Evolutionary conservation across 2,113 vertebrate species (phyloP), one percentile per base, ranked within the genome.

Genomic region (Ceyx margarethae): DNA sequence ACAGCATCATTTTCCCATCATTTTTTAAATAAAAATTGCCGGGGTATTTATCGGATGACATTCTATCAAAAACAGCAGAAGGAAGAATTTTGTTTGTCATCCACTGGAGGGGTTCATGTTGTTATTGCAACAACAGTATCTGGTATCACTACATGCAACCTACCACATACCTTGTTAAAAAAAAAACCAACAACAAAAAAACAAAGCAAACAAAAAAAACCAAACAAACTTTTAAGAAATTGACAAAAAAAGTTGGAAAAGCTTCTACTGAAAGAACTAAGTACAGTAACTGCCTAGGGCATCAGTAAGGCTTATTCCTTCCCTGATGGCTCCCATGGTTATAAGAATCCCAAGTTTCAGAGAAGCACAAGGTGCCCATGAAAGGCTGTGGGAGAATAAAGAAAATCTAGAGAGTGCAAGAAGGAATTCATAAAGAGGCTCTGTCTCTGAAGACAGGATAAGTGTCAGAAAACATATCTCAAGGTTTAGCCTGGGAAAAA

Each of bases 1-100:
- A 33, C 10, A 50, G 1, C 7, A 0, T 42, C 20, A n/a, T 75
- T 72, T 40, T 13, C 1, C 23, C 10, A 45, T 61, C 0, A 58
- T 35, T 83, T 85, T 26, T 56, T 1, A 87, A 82, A 87, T 80
- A 66, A 81, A 42, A 2, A 33, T 48, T 25, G 10, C 17, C 2
- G 13, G 50, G 13, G 7, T 43, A 60, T 72, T 87, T 83, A 64
- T 37, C 67, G 53, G 73, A 78, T 78, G 6, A 8, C 7, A 11
- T 53, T 65, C n/a, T 75, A 33, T 65, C 31, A 75, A 83, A 90
- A 83, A 37, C 35, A 67, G 9, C 29, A 53, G 15, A n/a, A 71
- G 15, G 5, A 71, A 64, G 16, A 42, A 68, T 67, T 89, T 65
- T 79, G 15, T 65, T 65, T 79, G 15, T 65, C 37, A 76, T 54